Evolutionary conservation across 2,797 vertebrate species (phyloP).

Genomic region (Onychomys leucogaster): DNA sequence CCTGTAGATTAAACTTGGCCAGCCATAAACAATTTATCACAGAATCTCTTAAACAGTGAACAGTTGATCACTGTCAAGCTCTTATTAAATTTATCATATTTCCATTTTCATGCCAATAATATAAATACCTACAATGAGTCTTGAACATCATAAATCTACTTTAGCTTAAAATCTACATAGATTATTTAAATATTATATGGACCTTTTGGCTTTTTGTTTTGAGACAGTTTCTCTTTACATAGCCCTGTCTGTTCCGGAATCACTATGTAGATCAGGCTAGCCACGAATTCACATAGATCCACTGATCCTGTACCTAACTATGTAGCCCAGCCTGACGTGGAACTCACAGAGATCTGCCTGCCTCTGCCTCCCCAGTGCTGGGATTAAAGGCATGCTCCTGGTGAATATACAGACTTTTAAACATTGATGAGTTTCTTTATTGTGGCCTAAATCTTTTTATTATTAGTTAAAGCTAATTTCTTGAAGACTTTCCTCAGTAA

Average conservation of each 20-base stretch:
- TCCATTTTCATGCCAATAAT: slow-evolving; percentile 61
- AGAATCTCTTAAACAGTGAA: slow-evolving; percentile 22
- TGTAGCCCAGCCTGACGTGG: not conserved
- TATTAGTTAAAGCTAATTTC: slow-evolving; percentile 28
- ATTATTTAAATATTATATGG: not conserved
- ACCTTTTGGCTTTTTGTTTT: not conserved
- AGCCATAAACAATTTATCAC: slow-evolving; percentile 53
- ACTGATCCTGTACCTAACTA: not conserved
- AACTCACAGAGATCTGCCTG: not conserved
- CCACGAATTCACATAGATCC: not conserved
- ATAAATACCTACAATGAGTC: not conserved
- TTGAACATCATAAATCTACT: slow-evolving; percentile 7
- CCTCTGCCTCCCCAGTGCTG: not conserved
- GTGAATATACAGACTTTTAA: not conserved
- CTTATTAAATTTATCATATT: slow-evolving; percentile 63
- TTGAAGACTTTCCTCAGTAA: not conserved
- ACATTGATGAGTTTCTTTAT: slow-evolving; percentile 37
- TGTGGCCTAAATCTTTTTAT: not conserved
- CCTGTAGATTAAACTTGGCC: slow-evolving; percentile 52
- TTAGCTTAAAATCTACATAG: slow-evolving; percentile 15
- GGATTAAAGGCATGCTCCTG: not conserved
- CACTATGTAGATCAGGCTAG: too few species aligned
- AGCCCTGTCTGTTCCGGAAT: not conserved
- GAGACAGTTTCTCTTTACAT: not conserved
- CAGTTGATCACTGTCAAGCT: slow-evolving; percentile 44